A percentile compares a stretch with the other conserved stretches of the same genome.
These are phyloP conservation scores for Axea sp. DNA, from an alignment of 2,888 invertebrate genomes.

Conservation along the genomic window DNA sequence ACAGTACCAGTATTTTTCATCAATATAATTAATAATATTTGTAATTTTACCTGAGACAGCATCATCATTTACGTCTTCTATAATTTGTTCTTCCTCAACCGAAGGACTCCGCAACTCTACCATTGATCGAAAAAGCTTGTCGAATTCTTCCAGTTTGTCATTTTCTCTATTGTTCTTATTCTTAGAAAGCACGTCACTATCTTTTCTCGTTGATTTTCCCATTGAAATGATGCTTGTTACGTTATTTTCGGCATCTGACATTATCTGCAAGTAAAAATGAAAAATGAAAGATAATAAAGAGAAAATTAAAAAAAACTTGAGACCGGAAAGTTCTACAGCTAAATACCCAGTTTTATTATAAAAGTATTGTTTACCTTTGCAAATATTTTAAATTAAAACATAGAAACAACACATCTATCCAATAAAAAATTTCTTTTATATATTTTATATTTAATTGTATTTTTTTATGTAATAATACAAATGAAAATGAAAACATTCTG, in stretches of 20 bases:
- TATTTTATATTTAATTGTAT: no score
- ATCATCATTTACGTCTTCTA: conserved; percentile 64
- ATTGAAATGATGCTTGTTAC: conserved; percentile 11
- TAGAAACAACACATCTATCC: conserved; percentile 6
- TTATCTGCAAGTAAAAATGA: conserved; percentile 39
- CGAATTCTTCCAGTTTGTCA: conserved; percentile 76
- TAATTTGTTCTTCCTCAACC: conserved; percentile 68
- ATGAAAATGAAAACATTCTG: no score
- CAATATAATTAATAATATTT: no score
- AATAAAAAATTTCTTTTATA: no score
- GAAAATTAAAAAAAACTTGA: conserved; percentile 9
- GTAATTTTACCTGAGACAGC: conserved; percentile 61
- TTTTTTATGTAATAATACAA: no score
- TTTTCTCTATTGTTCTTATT: conserved; percentile 64
- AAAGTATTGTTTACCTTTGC: conserved; percentile 13
- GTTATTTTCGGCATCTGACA: conserved; percentile 46
- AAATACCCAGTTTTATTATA: conserved; percentile 32
- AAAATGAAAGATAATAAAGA: conserved; percentile 10
- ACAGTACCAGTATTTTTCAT: no score
- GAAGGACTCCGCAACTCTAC: conserved; percentile 71
- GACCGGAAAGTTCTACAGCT: conserved; percentile 41
- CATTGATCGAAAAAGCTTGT: conserved; percentile 75
- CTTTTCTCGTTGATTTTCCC: no score
- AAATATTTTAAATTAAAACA: conserved; percentile 5
- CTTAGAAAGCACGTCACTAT: conserved; percentile 1